Conservation (phyloP, 2,888 invertebrate species). For the Brachyptera risi region DNA sequence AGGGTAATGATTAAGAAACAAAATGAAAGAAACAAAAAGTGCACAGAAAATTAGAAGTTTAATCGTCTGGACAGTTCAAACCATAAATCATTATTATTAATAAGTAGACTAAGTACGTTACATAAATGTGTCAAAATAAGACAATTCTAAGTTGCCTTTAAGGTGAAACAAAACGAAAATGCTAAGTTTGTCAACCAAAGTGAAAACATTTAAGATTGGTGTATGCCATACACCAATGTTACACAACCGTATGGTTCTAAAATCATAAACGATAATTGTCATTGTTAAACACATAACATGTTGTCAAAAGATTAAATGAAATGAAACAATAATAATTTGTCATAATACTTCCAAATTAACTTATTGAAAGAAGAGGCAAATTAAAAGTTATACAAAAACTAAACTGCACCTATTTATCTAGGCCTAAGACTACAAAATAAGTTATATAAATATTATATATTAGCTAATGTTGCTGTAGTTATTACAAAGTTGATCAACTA, state of each 20-base stretch:
- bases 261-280: constrained; percentile 25
- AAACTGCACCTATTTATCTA: constrained; percentile 17
- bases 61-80: constrained; percentile 25
- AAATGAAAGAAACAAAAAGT: constrained; percentile 30
- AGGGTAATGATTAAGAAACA: constrained; percentile 23
- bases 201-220: constrained; percentile 16
- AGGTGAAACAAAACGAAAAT: constrained; percentile 24
- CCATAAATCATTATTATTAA: constrained; percentile 10
- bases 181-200: constrained; percentile 11
- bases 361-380: background rate
- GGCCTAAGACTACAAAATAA: constrained; percentile 14
- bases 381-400: constrained; percentile 17
- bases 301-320: constrained; percentile 32
- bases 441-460: too few species aligned
- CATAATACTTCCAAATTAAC: background rate
- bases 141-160: constrained; percentile 23
- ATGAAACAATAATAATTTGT: constrained; percentile 12
- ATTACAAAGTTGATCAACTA: background rate
- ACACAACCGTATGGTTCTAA: constrained; percentile 1
- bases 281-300: constrained; percentile 32
- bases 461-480: constrained; percentile 11
- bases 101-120: background rate
- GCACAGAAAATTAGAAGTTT: constrained; percentile 28
- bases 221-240: constrained; percentile 2
- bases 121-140: constrained; percentile 29